These are phyloP conservation scores for Atlantisia rogersi DNA, from an alignment of 2,113 vertebrate species.

Conservation along the genomic window DNA sequence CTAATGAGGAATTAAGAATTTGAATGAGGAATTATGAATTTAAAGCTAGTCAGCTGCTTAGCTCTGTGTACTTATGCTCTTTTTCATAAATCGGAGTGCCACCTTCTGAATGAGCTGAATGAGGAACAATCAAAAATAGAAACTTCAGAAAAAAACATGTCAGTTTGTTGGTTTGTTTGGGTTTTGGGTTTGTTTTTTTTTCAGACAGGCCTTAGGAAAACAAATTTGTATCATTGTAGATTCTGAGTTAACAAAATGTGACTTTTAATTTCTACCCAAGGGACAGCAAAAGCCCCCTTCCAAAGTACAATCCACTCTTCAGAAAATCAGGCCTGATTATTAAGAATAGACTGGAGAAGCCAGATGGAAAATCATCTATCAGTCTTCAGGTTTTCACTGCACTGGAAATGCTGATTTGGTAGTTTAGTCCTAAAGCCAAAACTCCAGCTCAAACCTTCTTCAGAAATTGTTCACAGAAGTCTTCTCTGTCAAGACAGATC, in stretches of 20 bases:
- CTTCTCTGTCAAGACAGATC: background rate
- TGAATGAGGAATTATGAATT: background rate
- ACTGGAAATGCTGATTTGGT: background rate
- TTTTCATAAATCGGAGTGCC: background rate
- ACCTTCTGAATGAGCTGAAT: background rate
- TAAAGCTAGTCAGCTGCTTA: slow-evolving; percentile 7
- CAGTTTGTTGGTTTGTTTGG: too few species aligned
- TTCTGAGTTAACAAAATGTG: background rate
- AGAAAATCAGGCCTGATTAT: background rate
- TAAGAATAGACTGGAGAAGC: background rate
- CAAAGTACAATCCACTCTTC: background rate
- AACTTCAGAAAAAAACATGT: background rate
- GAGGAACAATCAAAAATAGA: background rate
- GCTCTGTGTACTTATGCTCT: background rate
- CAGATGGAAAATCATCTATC: background rate
- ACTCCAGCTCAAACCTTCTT: background rate
- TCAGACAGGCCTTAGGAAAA: background rate
- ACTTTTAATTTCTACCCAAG: background rate
- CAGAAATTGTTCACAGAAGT: background rate
- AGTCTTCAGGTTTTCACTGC: background rate
- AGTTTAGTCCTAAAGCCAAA: background rate
- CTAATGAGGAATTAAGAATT: slow-evolving; percentile 17
- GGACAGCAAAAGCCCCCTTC: background rate
- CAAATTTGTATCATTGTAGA: background rate
- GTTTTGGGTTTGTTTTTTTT: background rate